A percentile compares a stretch with the other conserved stretches of the same genome.
phyloP scores from a whole-genome alignment of 35 echinoderm and acorn worm genomes.

The Apostichopus californicus region DNA sequence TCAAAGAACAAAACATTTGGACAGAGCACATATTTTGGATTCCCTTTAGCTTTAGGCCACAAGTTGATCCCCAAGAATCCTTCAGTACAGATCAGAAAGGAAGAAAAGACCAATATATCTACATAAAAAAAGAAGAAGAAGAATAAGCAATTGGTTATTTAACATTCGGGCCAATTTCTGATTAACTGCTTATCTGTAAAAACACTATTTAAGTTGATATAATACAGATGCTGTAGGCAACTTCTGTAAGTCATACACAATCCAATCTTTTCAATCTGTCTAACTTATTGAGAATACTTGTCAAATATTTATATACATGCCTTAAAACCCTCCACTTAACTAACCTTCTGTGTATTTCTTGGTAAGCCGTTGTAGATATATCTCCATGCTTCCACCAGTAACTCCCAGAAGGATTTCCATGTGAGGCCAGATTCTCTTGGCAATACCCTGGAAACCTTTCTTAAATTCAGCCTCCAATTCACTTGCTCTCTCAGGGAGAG shows the following conservation, averaged over 20 bases:
- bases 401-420: slow-evolving; percentile 21
- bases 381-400: slow-evolving; percentile 4
- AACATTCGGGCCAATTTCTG: too few species aligned
- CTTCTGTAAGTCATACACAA: too few species aligned
- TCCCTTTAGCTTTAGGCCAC: not conserved
- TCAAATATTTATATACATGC: too few species aligned
- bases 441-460: slow-evolving; percentile 63
- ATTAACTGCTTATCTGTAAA: too few species aligned
- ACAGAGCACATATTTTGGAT: slow-evolving; percentile 9
- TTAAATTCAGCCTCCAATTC: slow-evolving; percentile 51
- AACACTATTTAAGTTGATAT: too few species aligned
- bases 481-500: slow-evolving; percentile 36
- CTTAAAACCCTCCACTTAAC: not conserved
- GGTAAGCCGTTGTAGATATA: not conserved
- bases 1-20: slow-evolving; percentile 38
- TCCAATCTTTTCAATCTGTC: too few species aligned
- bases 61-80: slow-evolving; percentile 20
- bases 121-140: not conserved
- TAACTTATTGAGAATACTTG: too few species aligned
- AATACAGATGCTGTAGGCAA: too few species aligned
- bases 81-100: slow-evolving; percentile 21
- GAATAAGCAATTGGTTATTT: too few species aligned
- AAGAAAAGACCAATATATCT: slow-evolving; percentile 26
- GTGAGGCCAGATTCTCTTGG: slow-evolving; percentile 49
- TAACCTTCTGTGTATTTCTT: slow-evolving; percentile 46